phyloP scores from a whole-genome alignment of 92 coral and sea anemone genomes.

The Palythoa grandis region DNA sequence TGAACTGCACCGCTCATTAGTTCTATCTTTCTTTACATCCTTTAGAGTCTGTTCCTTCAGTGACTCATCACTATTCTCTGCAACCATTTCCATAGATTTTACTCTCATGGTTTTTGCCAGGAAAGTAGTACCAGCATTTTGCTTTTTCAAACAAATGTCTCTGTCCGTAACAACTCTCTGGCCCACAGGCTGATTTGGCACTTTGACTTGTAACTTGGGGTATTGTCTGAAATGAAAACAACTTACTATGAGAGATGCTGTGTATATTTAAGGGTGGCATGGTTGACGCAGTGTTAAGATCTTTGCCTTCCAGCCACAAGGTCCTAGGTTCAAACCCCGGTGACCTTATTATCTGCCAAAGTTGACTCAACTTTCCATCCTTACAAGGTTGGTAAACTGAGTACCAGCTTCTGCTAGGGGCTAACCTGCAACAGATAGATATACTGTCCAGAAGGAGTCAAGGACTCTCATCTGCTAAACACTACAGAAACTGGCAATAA shows the following conservation, averaged over 20 bases:
- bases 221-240: neutral
- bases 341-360: too few species aligned
- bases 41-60: neutral
- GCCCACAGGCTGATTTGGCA: neutral
- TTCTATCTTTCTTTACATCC: neutral
- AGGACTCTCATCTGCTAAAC: too few species aligned
- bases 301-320: too few species aligned
- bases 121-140: neutral
- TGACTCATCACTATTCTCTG: neutral
- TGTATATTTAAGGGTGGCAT: neutral
- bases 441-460: too few species aligned
- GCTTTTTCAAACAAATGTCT: neutral
- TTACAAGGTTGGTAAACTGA: too few species aligned
- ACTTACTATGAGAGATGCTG: neutral
- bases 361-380: too few species aligned
- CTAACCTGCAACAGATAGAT: too few species aligned
- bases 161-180: neutral
- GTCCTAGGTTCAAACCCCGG: too few species aligned
- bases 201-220: neutral
- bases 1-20: conserved; percentile 3
- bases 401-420: too few species aligned
- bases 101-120: neutral
- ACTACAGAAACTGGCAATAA: too few species aligned
- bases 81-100: neutral
- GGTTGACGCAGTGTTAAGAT: too few species aligned